Evolutionary conservation across 2,888 invertebrate genomes (phyloP).

Genomic region (Lordiphosa fenestrarum): DNA sequence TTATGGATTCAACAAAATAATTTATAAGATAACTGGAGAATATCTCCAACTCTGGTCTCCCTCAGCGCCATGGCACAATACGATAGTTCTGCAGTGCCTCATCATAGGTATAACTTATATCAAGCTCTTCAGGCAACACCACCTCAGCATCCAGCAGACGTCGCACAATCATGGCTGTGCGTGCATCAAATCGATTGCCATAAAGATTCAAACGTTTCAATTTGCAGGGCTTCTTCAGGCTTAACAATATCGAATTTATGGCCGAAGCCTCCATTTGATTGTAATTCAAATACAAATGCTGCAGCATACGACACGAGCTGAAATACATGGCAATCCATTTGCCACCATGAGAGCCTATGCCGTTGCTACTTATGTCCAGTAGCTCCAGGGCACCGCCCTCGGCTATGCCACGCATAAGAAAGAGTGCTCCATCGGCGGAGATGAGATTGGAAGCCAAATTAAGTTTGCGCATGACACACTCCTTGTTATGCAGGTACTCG

Average conservation of each 20-base stretch:
- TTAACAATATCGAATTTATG: conserved; percentile 64
- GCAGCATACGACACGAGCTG: conserved; percentile 55
- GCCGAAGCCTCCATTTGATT: conserved; percentile 66
- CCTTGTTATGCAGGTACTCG: conserved; percentile 60
- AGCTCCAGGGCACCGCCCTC: conserved; percentile 47
- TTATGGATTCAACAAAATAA: too few species aligned
- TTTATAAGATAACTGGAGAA: too few species aligned
- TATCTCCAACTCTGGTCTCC: too few species aligned
- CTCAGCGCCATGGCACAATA: conserved; percentile 64
- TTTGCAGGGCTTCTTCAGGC: conserved; percentile 70
- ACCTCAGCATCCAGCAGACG: conserved; percentile 66
- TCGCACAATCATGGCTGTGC: conserved; percentile 59
- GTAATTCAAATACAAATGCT: conserved; percentile 63
- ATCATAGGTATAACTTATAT: conserved; percentile 66
- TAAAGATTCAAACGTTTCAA: conserved; percentile 61
- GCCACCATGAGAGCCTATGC: conserved; percentile 74
- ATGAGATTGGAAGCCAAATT: conserved; percentile 73
- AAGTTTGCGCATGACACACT: conserved; percentile 51
- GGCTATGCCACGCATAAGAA: conserved; percentile 63
- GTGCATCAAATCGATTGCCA: conserved; percentile 69
- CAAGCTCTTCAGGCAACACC: conserved; percentile 55
- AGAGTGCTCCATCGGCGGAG: conserved; percentile 63
- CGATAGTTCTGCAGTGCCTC: conserved; percentile 58
- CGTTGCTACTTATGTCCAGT: conserved; percentile 71
- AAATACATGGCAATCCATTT: conserved; percentile 70